Evolutionary conservation across 2,113 vertebrate species (phyloP).

Genomic region (Cathartes aura): DNA sequence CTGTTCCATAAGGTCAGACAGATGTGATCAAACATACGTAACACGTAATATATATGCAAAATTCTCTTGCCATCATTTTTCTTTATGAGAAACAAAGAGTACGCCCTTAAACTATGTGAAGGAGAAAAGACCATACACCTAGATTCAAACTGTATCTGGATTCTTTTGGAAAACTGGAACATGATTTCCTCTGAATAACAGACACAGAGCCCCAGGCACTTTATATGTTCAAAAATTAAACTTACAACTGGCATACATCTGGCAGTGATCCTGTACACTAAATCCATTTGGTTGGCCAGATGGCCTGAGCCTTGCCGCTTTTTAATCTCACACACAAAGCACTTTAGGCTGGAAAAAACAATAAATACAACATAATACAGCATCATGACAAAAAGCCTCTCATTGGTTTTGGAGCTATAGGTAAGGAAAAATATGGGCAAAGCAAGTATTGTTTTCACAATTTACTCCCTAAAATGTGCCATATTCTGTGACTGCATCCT

Average conservation of each 20-base stretch:
- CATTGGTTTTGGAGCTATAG: conserved; percentile 40
- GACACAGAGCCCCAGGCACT: conserved; percentile 78
- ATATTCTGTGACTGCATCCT: neutral
- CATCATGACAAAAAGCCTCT: conserved; percentile 49
- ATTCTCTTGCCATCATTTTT: neutral
- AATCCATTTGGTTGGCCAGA: conserved; percentile 87
- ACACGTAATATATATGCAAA: neutral
- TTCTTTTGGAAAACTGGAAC: conserved; percentile 58
- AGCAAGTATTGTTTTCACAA: conserved; percentile 18
- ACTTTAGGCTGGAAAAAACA: conserved; percentile 67
- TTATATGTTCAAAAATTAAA: conserved; percentile 87
- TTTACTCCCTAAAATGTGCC: conserved; percentile 3
- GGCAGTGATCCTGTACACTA: conserved; percentile 79
- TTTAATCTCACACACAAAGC: conserved; percentile 86
- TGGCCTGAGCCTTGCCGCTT: conserved; percentile 87
- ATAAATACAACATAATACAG: conserved; percentile 66
- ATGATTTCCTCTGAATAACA: conserved; percentile 52
- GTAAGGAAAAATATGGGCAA: conserved; percentile 16
- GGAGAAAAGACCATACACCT: neutral
- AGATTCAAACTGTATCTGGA: neutral
- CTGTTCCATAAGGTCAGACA: conserved; percentile 43
- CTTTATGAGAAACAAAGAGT: neutral
- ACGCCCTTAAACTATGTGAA: conserved; percentile 31
- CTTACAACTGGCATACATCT: conserved; percentile 86
- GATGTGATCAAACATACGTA: conserved; percentile 31